phyloP scores from a whole-genome alignment of 2,888 invertebrate species.

The Ennomos erosarius region DNA sequence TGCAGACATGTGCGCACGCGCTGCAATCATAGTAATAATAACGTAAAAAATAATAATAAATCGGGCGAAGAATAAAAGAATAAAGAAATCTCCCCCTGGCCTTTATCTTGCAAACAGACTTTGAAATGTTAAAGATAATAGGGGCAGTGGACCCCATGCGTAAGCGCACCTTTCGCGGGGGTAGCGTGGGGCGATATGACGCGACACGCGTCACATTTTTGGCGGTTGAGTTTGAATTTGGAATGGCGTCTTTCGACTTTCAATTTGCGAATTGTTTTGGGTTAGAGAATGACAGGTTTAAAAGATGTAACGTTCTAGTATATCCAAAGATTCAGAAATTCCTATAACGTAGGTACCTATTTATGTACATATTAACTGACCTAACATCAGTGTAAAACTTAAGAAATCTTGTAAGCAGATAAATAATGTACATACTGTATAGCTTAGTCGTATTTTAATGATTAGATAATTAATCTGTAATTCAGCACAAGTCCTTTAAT shows the following conservation, averaged over 20 bases:
- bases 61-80: conserved; percentile 85
- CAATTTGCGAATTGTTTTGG: conserved; percentile 9
- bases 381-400: too few species aligned
- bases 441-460: too few species aligned
- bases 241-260: conserved; percentile 50
- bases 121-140: conserved; percentile 84
- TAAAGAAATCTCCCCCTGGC: conserved; percentile 83
- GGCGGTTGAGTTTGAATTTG: conserved; percentile 79
- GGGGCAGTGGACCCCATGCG: conserved; percentile 74
- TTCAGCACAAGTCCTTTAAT: too few species aligned
- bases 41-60: conserved; percentile 85
- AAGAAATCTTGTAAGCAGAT: too few species aligned
- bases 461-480: too few species aligned
- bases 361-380: too few species aligned
- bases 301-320: too few species aligned
- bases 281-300: too few species aligned
- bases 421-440: too few species aligned
- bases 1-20: conserved; percentile 83
- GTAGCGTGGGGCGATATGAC: conserved; percentile 58
- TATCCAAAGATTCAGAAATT: too few species aligned
- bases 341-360: too few species aligned
- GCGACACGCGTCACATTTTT: conserved; percentile 58
- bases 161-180: conserved; percentile 81
- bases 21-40: conserved; percentile 84
- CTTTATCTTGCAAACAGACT: conserved; percentile 85